A percentile compares a stretch with the other conserved stretches of the same genome.
phyloP scores from a whole-genome alignment of 2,888 invertebrate species.

The Drosophila kokeensis region DNA sequence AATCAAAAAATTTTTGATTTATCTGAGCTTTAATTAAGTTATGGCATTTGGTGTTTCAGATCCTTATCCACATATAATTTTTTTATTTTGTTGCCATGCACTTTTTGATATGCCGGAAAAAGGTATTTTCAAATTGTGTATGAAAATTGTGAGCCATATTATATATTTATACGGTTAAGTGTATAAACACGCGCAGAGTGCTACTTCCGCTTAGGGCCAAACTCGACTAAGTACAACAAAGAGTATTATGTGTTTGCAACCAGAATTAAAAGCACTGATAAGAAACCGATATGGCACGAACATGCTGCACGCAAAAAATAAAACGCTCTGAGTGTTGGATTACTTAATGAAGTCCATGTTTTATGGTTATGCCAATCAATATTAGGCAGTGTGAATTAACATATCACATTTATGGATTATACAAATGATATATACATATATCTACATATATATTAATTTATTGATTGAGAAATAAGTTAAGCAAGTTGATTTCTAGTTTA shows the following conservation, averaged over 20 bases:
- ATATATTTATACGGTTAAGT: constrained; percentile 11
- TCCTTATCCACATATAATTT: not conserved
- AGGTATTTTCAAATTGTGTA: not conserved
- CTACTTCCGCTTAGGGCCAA: constrained; percentile 47
- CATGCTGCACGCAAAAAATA: constrained; percentile 11
- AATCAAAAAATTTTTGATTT: not conserved
- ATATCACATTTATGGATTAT: constrained; percentile 30
- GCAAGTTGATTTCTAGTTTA: constrained; percentile 34
- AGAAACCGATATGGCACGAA: constrained; percentile 1
- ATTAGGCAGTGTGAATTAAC: constrained; percentile 61
- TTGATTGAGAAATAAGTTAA: constrained; percentile 2
- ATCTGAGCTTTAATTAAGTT: not conserved
- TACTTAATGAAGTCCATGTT: constrained; percentile 1
- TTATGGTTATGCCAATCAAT: constrained; percentile 65
- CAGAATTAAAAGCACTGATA: constrained; percentile 25
- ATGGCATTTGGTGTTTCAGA: not conserved
- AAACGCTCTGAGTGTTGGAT: constrained; percentile 7
- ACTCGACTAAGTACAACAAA: constrained; percentile 19
- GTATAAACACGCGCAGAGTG: constrained; percentile 3
- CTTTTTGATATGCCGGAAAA: not conserved
- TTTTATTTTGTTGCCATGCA: not conserved
- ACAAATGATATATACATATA: constrained; percentile 3
- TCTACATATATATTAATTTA: constrained; percentile 17
- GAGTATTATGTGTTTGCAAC: constrained; percentile 29
- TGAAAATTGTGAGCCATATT: constrained; percentile 15